phyloP scores from a whole-genome alignment of 1,140 invertebrate species.

The Metopolophium dirhodum region DNA sequence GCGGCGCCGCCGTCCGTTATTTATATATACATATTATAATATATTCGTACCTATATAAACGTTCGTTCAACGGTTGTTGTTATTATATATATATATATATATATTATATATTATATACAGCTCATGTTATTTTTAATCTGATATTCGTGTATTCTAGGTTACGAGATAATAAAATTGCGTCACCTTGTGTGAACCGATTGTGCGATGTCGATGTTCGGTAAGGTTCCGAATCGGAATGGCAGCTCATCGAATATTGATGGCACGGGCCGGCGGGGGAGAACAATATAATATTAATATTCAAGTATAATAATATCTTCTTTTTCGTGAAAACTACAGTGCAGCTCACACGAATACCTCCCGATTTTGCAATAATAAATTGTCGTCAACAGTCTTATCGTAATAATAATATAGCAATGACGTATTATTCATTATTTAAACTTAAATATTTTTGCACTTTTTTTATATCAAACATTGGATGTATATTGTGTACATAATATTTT shows the following conservation, averaged over 20 bases:
- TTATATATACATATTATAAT: not conserved
- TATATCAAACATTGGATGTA: not conserved
- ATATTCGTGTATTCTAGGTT: constrained; percentile 20
- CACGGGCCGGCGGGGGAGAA: not conserved
- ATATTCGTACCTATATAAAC: not conserved
- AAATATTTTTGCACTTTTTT: not conserved
- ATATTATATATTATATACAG: not conserved
- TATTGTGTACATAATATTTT: not conserved
- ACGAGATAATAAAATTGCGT: constrained; percentile 3
- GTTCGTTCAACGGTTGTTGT: not conserved
- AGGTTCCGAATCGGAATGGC: not conserved
- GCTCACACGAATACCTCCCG: not conserved
- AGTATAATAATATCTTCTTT: not conserved
- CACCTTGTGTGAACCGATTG: constrained; percentile 9
- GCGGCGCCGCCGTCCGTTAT: no score
- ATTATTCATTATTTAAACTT: not conserved
- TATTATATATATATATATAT: not conserved
- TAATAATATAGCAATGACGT: not conserved
- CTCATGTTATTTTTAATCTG: not conserved
- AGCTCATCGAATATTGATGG: not conserved
- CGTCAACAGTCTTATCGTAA: not conserved
- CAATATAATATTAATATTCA: not conserved
- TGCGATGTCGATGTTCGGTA: not conserved
- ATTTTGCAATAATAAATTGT: no score
- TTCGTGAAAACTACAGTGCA: not conserved